These are phyloP conservation scores for Alligator sinensis DNA, from an alignment of 2,113 vertebrate species.

Conservation along the genomic window DNA sequence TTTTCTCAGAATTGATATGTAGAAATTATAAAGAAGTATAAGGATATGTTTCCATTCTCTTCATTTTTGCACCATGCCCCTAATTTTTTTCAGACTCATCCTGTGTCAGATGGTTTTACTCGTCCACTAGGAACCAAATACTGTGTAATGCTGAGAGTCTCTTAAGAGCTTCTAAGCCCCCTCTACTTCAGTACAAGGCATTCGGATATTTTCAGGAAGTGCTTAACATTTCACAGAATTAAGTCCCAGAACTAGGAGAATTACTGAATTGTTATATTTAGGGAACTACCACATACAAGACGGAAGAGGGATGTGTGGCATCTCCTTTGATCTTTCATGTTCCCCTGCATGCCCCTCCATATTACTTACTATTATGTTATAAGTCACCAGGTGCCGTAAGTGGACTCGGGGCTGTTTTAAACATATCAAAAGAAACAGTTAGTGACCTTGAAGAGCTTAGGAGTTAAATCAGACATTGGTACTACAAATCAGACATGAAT, in stretches of 20 bases:
- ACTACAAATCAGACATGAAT: neutral
- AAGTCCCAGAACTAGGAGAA: too few species aligned
- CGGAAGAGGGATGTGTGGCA: too few species aligned
- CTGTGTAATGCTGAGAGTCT: neutral
- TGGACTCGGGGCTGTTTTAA: neutral
- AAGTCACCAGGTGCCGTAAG: too few species aligned
- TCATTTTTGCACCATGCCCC: neutral
- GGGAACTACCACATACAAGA: too few species aligned
- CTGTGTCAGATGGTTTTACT: neutral
- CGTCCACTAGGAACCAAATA: neutral
- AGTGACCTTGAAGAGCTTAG: neutral
- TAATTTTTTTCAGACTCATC: neutral
- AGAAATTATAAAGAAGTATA: neutral
- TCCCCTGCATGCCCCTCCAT: too few species aligned
- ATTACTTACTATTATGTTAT: too few species aligned
- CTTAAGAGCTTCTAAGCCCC: neutral
- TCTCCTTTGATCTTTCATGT: too few species aligned
- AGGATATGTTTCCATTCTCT: neutral
- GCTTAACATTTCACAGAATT: too few species aligned
- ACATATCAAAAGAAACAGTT: neutral
- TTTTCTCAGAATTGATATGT: neutral
- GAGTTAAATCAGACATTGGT: neutral
- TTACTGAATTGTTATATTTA: too few species aligned
- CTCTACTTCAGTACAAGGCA: too few species aligned
- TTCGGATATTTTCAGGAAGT: too few species aligned